Evolutionary conservation across 1,140 invertebrate species (phyloP), one percentile per base, ranked within the genome.

Genomic region (Penaeus indicus): DNA sequence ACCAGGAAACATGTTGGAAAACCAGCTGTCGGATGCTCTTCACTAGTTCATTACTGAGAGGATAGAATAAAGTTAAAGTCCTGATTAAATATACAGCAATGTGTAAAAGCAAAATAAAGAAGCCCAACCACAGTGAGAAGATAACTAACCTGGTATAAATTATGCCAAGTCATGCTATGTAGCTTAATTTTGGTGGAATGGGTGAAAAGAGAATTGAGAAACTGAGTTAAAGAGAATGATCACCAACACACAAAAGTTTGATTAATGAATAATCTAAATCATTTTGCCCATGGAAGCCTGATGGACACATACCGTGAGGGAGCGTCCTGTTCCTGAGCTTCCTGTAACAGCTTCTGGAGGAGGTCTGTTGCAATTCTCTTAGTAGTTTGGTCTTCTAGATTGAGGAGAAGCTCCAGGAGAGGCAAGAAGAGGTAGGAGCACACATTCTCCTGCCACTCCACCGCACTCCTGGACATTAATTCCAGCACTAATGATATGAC

Each of bases 341-440:
- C 86, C 47, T 75, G 47, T 5, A 88, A 62, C 54, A 88, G 11
- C 80, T 88, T 88, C 27, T 88, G 85, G 42, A 90, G 85, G 64
- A 88, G 81, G 38, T 90, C 89, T 72, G 89, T 84, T 38, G 85
- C 83, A 21, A 84, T 47, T 61, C 89, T 61, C 25, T 88, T 90
- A 38, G 89, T 90, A 13, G 25, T 32, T 62, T 79, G 82, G 19
- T 90, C 89, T 54, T 90, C 89, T 4, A 88, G 78, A 22, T 32
- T 62, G 13, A 90, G 83, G 38, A 90, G 75, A 8, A 90, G 60
- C 81, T 84, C 85, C 62, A 90, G 77, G 13, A 90, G 78, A 63
- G 89, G 83, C 19, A 84, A 67, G 32, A 90, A 80, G 21, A 90
- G 32, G 27, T 38, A 42, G n/a, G 21, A 42, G 42, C 47, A 83